These are phyloP conservation scores for Betta splendens DNA, from an alignment of 2,797 vertebrate species.

Conservation along the genomic window DNA sequence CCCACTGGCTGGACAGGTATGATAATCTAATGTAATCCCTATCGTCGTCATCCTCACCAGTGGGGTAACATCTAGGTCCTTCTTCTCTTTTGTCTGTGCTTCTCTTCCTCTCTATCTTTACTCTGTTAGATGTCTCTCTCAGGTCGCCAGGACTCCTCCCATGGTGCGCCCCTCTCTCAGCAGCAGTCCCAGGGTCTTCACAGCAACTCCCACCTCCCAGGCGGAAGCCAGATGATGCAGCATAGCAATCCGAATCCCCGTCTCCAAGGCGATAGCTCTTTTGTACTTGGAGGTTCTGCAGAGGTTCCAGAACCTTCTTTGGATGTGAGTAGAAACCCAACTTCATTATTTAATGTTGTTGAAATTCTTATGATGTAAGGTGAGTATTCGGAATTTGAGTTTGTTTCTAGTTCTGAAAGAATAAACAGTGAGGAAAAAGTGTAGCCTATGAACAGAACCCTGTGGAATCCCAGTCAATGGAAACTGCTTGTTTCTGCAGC, in stretches of 20 bases:
- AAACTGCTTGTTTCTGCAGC: constrained; percentile 63
- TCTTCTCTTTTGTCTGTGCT: not conserved
- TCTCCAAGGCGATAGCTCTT: constrained; percentile 73
- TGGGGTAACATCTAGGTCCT: too few species aligned
- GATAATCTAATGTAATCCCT: not conserved
- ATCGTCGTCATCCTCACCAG: not conserved
- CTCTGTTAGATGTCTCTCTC: constrained; percentile 77
- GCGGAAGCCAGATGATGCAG: constrained; percentile 75
- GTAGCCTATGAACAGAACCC: not conserved
- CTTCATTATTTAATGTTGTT: too few species aligned
- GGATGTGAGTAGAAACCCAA: constrained; percentile 82
- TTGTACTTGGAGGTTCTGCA: constrained; percentile 69
- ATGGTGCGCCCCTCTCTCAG: constrained; percentile 72
- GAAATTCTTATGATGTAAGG: too few species aligned
- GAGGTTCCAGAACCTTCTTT: constrained; percentile 88
- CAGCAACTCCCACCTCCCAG: constrained; percentile 66
- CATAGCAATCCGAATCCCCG: constrained; percentile 79
- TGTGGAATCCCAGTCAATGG: not conserved
- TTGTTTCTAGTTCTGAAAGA: too few species aligned
- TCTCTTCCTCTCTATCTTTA: not conserved
- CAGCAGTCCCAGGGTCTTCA: constrained; percentile 81
- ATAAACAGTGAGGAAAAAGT: too few species aligned
- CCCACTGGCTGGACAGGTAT: constrained; percentile 84
- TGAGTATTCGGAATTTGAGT: too few species aligned
- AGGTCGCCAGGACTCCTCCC: constrained; percentile 83